Evolutionary conservation across 2,113 vertebrate genomes (phyloP), one percentile per base, ranked within the genome.

Genomic region (Grammomys surdaster): DNA sequence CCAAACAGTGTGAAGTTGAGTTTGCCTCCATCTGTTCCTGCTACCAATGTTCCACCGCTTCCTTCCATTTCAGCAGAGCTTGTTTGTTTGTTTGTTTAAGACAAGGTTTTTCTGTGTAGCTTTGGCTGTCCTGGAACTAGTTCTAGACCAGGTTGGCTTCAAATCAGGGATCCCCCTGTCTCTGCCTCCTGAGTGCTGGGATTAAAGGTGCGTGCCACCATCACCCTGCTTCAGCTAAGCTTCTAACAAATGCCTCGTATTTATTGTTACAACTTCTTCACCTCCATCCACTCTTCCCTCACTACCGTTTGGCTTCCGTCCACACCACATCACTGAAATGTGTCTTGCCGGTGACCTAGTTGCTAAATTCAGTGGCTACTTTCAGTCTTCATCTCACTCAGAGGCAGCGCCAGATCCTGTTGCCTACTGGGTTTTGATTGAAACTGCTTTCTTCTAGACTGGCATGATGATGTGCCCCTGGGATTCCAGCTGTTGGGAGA

Each of bases 301-400:
- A 72, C 77, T 86, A 80, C n/a, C 17, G 16, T 75, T 80, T 93
- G 96, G 91, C 95, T 93, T 94, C 86, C 81, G 56, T 76, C 76
- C 81, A 51, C 19, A n/a, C 26, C 77, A 54, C 11, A 28, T 76
- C 93, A 87, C 0, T 81, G 89, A 95, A 81, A 77, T 92, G n/a
- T 73, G 60, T 93, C 73, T 93, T 90, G 92, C 96, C 58, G 76
- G 92, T 97, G 91, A 96, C 92, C 92, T 93, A 72, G 75, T 95
- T 92, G 95, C 92, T 88, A 90, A 97, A 85, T 76, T 90, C 85
- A 88, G 90, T 81, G 92, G 80, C 67, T 46, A 54, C 72, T 67
- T 95, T 93, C 58, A 78, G 90, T 78, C 85, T 78, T 91, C 69
- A 46, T 94, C 58, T 78, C 65, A 36, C 24, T 78, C 81, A 48